Evolutionary conservation across 2,888 invertebrate species (phyloP).

Genomic region (Drosophila paramelanica): DNA sequence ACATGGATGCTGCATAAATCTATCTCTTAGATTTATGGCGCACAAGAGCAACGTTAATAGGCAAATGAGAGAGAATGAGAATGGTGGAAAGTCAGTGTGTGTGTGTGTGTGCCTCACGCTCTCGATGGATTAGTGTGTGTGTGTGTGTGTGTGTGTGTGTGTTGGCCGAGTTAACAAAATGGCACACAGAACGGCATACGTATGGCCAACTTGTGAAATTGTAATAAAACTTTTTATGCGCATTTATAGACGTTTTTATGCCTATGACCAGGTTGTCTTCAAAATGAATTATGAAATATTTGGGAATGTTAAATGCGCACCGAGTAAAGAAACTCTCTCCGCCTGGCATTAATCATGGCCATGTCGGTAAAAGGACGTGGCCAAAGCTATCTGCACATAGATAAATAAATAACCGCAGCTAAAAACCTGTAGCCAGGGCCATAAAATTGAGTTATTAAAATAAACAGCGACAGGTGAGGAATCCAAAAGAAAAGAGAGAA

Average conservation of each 20-base stretch:
- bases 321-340: conserved; percentile 39
- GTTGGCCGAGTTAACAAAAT: conserved; percentile 29
- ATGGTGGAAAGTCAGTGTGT: conserved; percentile 14
- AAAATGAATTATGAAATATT: conserved; percentile 75
- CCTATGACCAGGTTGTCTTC: conserved; percentile 53
- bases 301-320: conserved; percentile 40
- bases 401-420: conserved; percentile 53
- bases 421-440: conserved; percentile 47
- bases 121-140: not conserved
- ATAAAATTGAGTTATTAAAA: conserved; percentile 79
- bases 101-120: not conserved
- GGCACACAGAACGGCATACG: conserved; percentile 14
- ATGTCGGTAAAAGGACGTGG: conserved; percentile 64
- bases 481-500: not conserved
- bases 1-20: conserved; percentile 64
- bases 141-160: conserved; percentile 19
- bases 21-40: conserved; percentile 73
- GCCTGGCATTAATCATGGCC: conserved; percentile 64
- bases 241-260: conserved; percentile 72
- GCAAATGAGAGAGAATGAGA: conserved; percentile 61
- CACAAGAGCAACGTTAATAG: conserved; percentile 70
- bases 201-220: conserved; percentile 65
- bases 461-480: conserved; percentile 48
- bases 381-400: conserved; percentile 45
- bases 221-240: conserved; percentile 71